A percentile compares a stretch with the other conserved stretches of the same genome.
phyloP scores from a whole-genome alignment of 2,113 vertebrate species.

The Oreotrochilus melanogaster region DNA sequence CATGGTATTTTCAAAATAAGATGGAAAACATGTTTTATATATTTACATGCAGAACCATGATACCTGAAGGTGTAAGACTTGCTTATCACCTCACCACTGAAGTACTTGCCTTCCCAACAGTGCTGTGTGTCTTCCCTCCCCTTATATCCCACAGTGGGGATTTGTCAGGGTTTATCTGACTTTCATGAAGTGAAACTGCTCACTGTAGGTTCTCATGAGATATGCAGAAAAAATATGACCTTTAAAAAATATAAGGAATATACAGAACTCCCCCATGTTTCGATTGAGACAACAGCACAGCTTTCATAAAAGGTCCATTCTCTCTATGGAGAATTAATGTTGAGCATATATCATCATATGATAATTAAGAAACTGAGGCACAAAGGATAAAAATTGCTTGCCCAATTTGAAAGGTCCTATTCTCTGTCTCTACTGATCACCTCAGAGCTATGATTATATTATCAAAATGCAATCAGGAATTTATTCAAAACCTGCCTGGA shows the following conservation, averaged over 20 bases:
- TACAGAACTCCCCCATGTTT: neutral
- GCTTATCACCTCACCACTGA: neutral
- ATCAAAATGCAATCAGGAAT: neutral
- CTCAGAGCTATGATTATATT: neutral
- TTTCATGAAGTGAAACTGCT: neutral
- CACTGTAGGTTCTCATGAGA: neutral
- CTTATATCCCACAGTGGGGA: neutral
- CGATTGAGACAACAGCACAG: neutral
- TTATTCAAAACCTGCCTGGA: too few species aligned
- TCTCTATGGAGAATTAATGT: too few species aligned
- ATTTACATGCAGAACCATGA: neutral
- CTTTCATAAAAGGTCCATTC: neutral
- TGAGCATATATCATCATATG: neutral
- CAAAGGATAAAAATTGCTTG: neutral
- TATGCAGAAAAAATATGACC: neutral
- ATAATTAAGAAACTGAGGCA: neutral
- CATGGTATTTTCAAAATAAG: neutral
- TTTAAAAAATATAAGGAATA: neutral
- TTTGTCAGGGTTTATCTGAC: neutral
- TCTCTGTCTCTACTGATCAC: neutral
- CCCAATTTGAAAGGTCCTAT: neutral
- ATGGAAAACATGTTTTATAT: neutral
- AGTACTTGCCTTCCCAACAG: neutral
- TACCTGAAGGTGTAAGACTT: neutral
- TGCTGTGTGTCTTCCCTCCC: neutral